Evolutionary conservation across 2,113 vertebrate species (phyloP), one percentile per base, ranked within the genome.

Genomic region (Ameiurus melas): DNA sequence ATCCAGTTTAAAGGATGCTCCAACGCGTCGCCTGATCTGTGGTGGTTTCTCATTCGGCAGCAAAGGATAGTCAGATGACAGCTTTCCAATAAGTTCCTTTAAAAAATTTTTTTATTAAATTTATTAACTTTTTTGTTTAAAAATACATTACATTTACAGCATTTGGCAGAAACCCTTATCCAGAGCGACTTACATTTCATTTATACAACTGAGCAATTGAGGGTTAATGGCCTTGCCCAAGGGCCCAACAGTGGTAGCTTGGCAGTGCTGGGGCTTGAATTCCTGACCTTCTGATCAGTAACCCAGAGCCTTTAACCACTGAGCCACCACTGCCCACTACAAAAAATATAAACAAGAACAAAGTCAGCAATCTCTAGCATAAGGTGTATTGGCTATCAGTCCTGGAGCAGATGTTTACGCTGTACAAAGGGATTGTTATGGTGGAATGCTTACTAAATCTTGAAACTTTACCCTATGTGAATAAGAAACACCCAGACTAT

Each of bases 61-160:
- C 89, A 98, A 92, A 22, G 98, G 98, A 89, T 96, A 99, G 88
- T 99, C 98, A 0, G 85, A 85, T 1, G 98, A 94, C 90, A 99
- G 88, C 33, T 93, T 88, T 47, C 98, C 98, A 0, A 97, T 99
- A 93, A 99, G 93, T 93, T 99, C 97, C 98, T 99, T 92, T 53
- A 2, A 86, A 90, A 84, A 36, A 90, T 6, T 43, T 75, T 22
- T 7, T 75, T 9, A 36, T 36, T 1, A 36, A 6, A 47, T 7
- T 47, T 47, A 47, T 47, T 47, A 7, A 12, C 9, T 77, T 75
- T 47, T 77, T 22, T 27, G 20, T 77, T 86, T 51, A 20, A 89
- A 19, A 83, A 33, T 70, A 85, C 16, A 39, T 47, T 47, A 47
- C 43, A 7, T 47, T 47, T 47, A 47, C 43, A 47, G 0, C 43